Percentiles rank a stretch among this genome's conserved stretches.
phyloP scores from a whole-genome alignment of 2,113 vertebrate genomes.

The Podocnemis expansa region DNA sequence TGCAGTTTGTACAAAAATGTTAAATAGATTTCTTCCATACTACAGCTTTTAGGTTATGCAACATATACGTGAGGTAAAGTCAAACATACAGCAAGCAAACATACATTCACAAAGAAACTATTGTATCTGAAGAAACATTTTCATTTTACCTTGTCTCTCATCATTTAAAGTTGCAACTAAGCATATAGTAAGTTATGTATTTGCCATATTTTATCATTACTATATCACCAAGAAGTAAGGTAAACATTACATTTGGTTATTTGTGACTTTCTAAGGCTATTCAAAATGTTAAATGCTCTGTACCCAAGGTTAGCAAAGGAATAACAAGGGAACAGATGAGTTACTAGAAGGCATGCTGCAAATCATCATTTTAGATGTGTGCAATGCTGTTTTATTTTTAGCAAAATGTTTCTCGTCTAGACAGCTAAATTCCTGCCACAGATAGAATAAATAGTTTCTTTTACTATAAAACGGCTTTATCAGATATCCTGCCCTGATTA shows the following conservation, averaged over 20 bases:
- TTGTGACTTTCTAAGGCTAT: neutral
- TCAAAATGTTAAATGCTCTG: neutral
- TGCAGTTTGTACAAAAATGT: too few species aligned
- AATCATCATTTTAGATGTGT: too few species aligned
- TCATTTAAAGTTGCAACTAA: too few species aligned
- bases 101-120: neutral
- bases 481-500: neutral
- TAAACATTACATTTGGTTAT: neutral
- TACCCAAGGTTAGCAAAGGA: too few species aligned
- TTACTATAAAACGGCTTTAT: neutral
- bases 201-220: neutral
- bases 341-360: neutral
- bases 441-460: neutral
- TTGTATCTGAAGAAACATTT: too few species aligned
- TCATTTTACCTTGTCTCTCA: too few species aligned
- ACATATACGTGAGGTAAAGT: neutral
- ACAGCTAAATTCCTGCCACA: neutral
- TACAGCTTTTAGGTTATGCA: too few species aligned
- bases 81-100: neutral
- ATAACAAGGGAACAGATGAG: neutral
- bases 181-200: too few species aligned
- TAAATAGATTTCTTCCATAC: too few species aligned
- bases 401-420: too few species aligned
- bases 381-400: too few species aligned
- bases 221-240: neutral